Evolutionary conservation across 2,797 vertebrate genomes (phyloP).

Genomic region (Gadopsis marmoratus): DNA sequence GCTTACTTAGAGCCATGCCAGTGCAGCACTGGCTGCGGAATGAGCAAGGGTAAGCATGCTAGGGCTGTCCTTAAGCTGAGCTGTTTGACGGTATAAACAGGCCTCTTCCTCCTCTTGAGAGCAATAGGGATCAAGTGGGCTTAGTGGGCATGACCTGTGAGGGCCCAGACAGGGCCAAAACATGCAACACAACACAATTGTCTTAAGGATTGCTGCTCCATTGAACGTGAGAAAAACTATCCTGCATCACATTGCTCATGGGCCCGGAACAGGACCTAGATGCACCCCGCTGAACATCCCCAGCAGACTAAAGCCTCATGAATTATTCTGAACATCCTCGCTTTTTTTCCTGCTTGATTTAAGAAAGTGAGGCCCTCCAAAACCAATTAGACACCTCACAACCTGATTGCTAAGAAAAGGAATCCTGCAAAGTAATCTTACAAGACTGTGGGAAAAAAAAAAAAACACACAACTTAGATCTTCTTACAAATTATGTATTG

Average conservation of each 20-base stretch:
- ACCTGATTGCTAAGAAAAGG: slow-evolving; percentile 45
- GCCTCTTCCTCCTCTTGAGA: slow-evolving; percentile 81
- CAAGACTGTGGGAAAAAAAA: slow-evolving; percentile 9
- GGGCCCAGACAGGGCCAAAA: slow-evolving; percentile 64
- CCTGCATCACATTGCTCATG: slow-evolving; percentile 70
- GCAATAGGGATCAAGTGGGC: slow-evolving; percentile 84
- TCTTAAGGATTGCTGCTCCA: slow-evolving; percentile 65
- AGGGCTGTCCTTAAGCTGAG: slow-evolving; percentile 76
- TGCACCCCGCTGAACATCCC: slow-evolving; percentile 72
- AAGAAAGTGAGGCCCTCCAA: slow-evolving; percentile 53
- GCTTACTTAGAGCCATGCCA: slow-evolving; percentile 81
- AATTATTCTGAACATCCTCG: slow-evolving; percentile 79
- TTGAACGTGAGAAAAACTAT: slow-evolving; percentile 62
- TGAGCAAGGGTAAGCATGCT: slow-evolving; percentile 77
- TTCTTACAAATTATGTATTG: slow-evolving; percentile 35
- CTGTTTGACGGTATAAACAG: slow-evolving; percentile 80
- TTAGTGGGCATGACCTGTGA: slow-evolving; percentile 81
- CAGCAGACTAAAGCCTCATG: slow-evolving; percentile 76
- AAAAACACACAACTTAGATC: neutral
- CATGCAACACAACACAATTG: slow-evolving; percentile 77
- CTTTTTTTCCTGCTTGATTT: slow-evolving; percentile 63
- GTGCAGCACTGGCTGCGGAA: slow-evolving; percentile 76
- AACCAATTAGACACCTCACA: slow-evolving; percentile 62
- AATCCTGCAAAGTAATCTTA: slow-evolving; percentile 36
- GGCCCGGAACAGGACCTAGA: slow-evolving; percentile 77